These are phyloP conservation scores for Etheostoma cragini DNA, from an alignment of 2,113 vertebrate species.

Conservation along the genomic window DNA sequence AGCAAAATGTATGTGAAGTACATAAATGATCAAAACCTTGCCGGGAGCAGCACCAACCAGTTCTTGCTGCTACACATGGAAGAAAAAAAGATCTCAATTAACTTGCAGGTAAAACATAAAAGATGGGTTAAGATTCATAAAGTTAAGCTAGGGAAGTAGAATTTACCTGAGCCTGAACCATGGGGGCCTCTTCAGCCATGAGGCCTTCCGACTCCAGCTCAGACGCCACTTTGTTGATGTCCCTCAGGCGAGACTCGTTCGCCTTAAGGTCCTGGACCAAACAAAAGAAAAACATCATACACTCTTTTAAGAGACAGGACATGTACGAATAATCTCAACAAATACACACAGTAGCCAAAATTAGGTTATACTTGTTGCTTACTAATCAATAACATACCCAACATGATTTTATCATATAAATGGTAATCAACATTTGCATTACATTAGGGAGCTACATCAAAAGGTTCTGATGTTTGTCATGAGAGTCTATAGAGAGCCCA, in stretches of 20 bases:
- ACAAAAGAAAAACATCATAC: neutral
- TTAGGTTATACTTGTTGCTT: neutral
- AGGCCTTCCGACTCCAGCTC: conserved; percentile 97
- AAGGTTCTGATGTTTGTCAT: neutral
- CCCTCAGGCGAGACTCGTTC: conserved; percentile 96
- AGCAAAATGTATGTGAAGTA: neutral
- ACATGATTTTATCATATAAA: neutral
- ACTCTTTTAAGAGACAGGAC: neutral
- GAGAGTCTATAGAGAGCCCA: neutral
- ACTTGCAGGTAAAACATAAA: neutral
- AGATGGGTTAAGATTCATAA: neutral
- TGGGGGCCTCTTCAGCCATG: conserved; percentile 95
- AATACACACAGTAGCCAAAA: neutral
- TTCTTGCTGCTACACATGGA: conserved; percentile 83
- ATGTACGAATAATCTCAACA: neutral
- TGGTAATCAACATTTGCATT: neutral
- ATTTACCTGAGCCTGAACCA: conserved; percentile 91
- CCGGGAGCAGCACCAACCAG: conserved; percentile 84
- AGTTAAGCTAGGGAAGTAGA: neutral
- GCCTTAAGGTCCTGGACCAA: conserved; percentile 92
- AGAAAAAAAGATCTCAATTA: neutral
- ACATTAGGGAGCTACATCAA: neutral
- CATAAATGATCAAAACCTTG: conserved; percentile 77
- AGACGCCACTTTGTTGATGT: conserved; percentile 97
- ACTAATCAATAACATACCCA: neutral